Percentiles rank a stretch among this genome's conserved stretches.
These are phyloP conservation scores for Oreochromis tanganicae DNA, from an alignment of 2,113 vertebrate genomes.

Conservation along the genomic window DNA sequence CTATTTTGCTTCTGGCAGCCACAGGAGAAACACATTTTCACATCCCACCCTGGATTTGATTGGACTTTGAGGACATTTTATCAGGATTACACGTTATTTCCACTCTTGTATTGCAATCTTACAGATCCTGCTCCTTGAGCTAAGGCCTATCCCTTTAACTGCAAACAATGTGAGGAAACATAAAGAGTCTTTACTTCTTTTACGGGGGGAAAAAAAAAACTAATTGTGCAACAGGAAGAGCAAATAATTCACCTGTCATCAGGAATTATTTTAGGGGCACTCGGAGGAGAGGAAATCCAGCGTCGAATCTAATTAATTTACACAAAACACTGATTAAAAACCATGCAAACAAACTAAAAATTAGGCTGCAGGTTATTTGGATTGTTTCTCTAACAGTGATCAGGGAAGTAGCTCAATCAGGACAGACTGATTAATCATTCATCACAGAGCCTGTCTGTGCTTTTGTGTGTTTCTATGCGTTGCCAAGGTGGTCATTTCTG, in stretches of 20 bases:
- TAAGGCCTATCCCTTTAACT: background rate
- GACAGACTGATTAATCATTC: background rate
- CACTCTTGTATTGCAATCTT: background rate
- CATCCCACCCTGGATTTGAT: background rate
- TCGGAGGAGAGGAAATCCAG: background rate
- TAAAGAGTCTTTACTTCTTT: background rate
- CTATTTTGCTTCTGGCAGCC: background rate
- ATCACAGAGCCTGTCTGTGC: background rate
- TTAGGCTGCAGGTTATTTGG: background rate
- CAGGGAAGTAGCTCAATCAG: background rate
- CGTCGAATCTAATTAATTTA: background rate
- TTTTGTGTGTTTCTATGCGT: background rate
- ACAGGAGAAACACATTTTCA: background rate
- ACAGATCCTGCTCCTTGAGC: background rate
- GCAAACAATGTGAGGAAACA: background rate
- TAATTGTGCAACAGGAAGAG: background rate
- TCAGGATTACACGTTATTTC: too few relatives aligned
- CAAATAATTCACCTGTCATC: conserved; percentile 7
- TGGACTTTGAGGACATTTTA: background rate
- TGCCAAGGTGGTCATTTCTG: background rate
- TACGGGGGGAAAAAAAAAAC: background rate
- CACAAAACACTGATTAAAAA: background rate
- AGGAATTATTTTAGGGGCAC: background rate
- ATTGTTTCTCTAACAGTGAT: background rate
- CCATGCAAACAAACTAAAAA: background rate